Evolutionary conservation across 2,797 vertebrate species (phyloP).

Genomic region (Aulostomus chinensis): DNA sequence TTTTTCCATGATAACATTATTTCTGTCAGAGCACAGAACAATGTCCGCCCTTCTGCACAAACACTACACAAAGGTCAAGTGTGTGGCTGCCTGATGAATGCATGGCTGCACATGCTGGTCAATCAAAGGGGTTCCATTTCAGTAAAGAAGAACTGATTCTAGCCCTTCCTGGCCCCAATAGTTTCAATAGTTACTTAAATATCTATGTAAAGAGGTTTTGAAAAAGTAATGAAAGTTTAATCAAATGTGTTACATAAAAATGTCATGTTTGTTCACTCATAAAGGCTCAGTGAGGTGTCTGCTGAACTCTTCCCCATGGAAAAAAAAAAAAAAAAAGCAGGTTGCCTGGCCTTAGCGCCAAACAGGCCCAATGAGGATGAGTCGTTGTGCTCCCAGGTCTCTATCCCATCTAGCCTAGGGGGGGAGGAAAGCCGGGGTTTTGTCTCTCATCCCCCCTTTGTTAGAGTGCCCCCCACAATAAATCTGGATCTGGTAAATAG

Average conservation of each 20-base stretch:
- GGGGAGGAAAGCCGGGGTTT: conserved; percentile 41
- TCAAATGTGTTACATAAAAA: no score
- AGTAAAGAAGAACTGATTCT: no score
- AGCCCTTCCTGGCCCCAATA: no score
- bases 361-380: conserved; percentile 53
- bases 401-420: conserved; percentile 47
- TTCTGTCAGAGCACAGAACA: background rate
- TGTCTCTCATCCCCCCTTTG: conserved; percentile 69
- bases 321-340: no score
- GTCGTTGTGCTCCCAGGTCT: conserved; percentile 43
- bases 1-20: no score
- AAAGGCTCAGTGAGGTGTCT: conserved; percentile 12
- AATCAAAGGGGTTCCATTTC: no score
- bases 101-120: no score
- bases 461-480: conserved; percentile 76
- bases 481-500: conserved; percentile 84
- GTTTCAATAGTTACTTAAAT: no score
- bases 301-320: conserved; percentile 8
- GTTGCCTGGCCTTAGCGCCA: no score
- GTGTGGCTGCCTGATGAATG: background rate
- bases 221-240: no score
- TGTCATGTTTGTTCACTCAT: no score
- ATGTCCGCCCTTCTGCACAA: background rate
- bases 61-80: background rate
- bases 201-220: no score